Evolutionary conservation across 2,888 invertebrate genomes (phyloP).

Genomic region (Bursaphelenchus okinawaensis): DNA sequence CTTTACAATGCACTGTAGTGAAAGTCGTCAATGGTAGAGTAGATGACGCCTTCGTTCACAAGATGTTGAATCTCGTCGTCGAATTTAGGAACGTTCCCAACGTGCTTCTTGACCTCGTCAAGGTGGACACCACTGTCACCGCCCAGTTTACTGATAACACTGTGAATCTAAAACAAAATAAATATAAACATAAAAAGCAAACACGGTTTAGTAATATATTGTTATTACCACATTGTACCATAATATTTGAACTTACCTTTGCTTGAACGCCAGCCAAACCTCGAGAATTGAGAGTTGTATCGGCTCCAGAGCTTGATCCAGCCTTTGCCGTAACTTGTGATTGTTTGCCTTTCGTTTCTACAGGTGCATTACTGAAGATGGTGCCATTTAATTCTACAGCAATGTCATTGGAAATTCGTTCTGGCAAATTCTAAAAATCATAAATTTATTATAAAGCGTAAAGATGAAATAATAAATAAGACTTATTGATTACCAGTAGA

Average conservation of each 20-base stretch:
- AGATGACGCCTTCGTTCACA: conserved; percentile 13
- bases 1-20: conserved; percentile 8
- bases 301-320: background rate
- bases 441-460: background rate
- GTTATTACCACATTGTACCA: no score
- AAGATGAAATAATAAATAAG: no score
- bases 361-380: conserved; percentile 6
- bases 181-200: no score
- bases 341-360: background rate
- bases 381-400: conserved; percentile 9
- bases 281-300: conserved; percentile 6
- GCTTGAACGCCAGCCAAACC: conserved; percentile 1
- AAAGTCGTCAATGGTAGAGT: conserved; percentile 4
- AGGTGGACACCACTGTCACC: background rate
- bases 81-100: background rate
- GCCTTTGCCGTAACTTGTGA: background rate
- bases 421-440: conserved; percentile 6
- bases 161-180: conserved; percentile 13
- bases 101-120: conserved; percentile 1
- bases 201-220: no score
- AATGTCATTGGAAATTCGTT: background rate
- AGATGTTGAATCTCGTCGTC: conserved; percentile 7
- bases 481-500: no score
- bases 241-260: conserved; percentile 2
- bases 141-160: background rate